A percentile compares a stretch with the other conserved stretches of the same genome.
Conservation (phyloP, 2,797 vertebrate genomes). For the Darevskia mixta region DNA sequence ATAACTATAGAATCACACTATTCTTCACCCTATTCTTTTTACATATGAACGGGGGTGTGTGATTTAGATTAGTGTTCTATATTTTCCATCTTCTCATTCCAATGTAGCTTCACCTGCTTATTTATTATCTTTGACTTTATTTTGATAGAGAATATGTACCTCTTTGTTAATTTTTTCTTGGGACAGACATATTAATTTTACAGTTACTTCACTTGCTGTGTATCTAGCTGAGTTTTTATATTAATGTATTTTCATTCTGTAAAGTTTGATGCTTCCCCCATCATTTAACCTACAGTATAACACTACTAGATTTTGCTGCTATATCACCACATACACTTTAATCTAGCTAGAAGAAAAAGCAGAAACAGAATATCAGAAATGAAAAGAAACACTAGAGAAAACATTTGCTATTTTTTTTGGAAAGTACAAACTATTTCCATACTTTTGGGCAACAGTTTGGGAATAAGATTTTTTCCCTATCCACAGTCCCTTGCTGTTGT, state of each 20-base stretch:
- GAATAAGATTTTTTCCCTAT: not conserved
- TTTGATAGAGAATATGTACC: not conserved
- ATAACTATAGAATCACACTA: not conserved
- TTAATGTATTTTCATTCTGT: not conserved
- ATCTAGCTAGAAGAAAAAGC: not conserved
- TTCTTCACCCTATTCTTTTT: not conserved
- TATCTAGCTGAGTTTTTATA: not conserved
- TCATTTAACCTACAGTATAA: not conserved
- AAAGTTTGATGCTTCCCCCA: not conserved
- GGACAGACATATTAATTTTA: not conserved
- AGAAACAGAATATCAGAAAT: not conserved
- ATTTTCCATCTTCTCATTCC: not conserved
- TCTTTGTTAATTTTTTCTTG: slow-evolving; percentile 20
- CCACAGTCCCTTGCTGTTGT: not conserved
- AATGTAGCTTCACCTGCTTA: not conserved
- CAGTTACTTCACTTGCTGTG: not conserved
- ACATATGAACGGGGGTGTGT: not conserved
- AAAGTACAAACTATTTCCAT: not conserved
- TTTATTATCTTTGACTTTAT: slow-evolving; percentile 22
- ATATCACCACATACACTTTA: not conserved
- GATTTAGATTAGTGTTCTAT: not conserved
- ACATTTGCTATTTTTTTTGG: not conserved
- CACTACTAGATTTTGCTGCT: too few species aligned
- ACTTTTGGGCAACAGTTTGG: too few species aligned
- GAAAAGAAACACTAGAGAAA: not conserved